Conservation (phyloP, 2,113 vertebrate species). For the Trichomycterus rosablanca region DNA sequence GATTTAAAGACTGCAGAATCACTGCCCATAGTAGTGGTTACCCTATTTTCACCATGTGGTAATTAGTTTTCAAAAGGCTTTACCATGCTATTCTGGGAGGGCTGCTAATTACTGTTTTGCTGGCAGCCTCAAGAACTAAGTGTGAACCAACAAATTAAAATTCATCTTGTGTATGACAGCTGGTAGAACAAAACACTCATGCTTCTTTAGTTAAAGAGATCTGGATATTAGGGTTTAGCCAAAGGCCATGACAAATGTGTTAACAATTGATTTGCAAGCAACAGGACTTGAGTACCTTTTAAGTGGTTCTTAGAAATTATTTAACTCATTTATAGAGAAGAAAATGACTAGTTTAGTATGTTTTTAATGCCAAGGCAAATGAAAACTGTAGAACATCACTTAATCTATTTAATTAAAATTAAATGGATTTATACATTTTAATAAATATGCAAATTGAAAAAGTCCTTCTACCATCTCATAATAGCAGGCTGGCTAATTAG, state of each 20-base stretch:
- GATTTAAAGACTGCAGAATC: neutral
- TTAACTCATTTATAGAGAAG: too few relatives aligned
- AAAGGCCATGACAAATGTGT: slow-evolving; percentile 1
- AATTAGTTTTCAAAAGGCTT: slow-evolving; percentile 41
- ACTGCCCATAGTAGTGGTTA: neutral
- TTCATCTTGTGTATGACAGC: slow-evolving; percentile 17
- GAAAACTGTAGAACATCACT: too few relatives aligned
- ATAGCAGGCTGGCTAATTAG: too few relatives aligned
- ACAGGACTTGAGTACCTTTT: neutral
- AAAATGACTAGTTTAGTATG: too few relatives aligned
- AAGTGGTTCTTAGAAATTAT: neutral
- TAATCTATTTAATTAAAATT: too few relatives aligned
- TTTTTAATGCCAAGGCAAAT: too few relatives aligned
- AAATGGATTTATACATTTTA: too few relatives aligned
- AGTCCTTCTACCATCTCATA: too few relatives aligned
- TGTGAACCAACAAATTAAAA: neutral
- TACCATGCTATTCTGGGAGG: slow-evolving; percentile 16
- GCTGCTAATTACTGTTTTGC: slow-evolving; percentile 42
- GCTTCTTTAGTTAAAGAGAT: neutral
- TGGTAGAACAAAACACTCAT: neutral
- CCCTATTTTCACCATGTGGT: slow-evolving; percentile 14
- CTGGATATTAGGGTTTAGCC: slow-evolving; percentile 7
- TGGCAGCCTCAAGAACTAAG: slow-evolving; percentile 31
- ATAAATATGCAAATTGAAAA: too few relatives aligned
- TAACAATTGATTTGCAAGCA: neutral